A percentile compares a stretch with the other conserved stretches of the same genome.
These are phyloP conservation scores for Chionomys nivalis DNA, from an alignment of 2,113 vertebrate species.

Conservation along the genomic window DNA sequence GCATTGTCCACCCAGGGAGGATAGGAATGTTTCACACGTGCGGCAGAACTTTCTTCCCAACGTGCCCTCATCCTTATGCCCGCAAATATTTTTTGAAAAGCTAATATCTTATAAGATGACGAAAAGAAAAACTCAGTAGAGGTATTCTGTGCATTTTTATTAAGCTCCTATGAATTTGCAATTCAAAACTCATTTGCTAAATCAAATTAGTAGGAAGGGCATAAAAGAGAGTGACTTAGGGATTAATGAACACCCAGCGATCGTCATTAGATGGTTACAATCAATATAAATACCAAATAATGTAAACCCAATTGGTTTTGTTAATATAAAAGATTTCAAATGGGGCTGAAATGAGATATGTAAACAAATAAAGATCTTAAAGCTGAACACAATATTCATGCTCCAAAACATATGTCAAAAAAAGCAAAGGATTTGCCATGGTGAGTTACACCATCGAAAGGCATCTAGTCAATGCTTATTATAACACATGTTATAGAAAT, in stretches of 20 bases:
- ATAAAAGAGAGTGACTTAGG: constrained; percentile 28
- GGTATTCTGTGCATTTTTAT: constrained; percentile 71
- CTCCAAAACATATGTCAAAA: constrained; percentile 33
- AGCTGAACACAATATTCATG: background rate
- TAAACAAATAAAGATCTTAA: constrained; percentile 39
- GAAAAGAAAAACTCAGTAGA: constrained; percentile 77
- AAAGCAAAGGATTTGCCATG: background rate
- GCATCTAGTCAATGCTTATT: background rate
- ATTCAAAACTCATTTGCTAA: constrained; percentile 79
- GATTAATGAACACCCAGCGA: background rate
- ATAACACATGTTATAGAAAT: background rate
- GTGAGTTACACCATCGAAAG: background rate
- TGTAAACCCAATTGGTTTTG: constrained; percentile 37
- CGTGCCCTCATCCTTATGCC: constrained; percentile 68
- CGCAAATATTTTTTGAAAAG: constrained; percentile 82
- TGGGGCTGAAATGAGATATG: constrained; percentile 62
- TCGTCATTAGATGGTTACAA: background rate
- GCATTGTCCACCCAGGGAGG: constrained; percentile 79
- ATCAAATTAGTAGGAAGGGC: constrained; percentile 14
- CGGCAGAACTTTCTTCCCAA: constrained; percentile 76
- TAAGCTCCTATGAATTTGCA: constrained; percentile 65
- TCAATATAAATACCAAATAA: constrained; percentile 11
- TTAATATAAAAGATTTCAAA: constrained; percentile 61
- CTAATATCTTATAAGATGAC: constrained; percentile 78
- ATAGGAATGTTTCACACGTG: constrained; percentile 75